A percentile compares a stretch with the other conserved stretches of the same genome.
These are phyloP conservation scores for Steinernema scapterisci DNA, from an alignment of 2,888 invertebrate genomes.

Conservation along the genomic window DNA sequence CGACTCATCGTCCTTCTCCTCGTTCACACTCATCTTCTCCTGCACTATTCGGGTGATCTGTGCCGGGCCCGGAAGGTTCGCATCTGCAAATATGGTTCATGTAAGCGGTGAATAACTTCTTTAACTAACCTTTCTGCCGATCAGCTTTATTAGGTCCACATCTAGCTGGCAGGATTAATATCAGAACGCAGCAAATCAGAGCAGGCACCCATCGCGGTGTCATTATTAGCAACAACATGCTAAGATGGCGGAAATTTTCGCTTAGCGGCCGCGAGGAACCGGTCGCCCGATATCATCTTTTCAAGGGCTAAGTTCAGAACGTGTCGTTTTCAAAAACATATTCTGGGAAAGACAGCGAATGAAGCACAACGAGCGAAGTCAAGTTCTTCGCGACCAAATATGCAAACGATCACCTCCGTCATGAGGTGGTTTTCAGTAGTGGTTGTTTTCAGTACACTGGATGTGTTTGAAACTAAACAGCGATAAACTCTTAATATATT, in stretches of 20 bases:
- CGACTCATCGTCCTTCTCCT: slow-evolving; percentile 11
- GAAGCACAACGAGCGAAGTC: no score
- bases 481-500: background rate
- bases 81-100: slow-evolving; percentile 2
- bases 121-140: background rate
- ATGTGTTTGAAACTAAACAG: background rate
- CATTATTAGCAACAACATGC: slow-evolving; percentile 19
- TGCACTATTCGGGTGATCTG: background rate
- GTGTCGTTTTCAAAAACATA: no score
- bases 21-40: background rate
- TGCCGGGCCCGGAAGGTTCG: background rate
- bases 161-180: background rate
- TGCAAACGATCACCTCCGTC: no score
- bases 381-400: no score
- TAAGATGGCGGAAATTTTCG: background rate
- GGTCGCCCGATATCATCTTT: background rate
- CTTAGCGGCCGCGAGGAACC: slow-evolving; percentile 5
- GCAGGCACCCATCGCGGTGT: background rate
- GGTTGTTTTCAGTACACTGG: background rate
- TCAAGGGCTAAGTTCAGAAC: no score
- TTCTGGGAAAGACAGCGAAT: no score
- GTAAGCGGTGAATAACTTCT: no score
- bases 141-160: background rate
- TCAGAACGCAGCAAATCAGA: background rate
- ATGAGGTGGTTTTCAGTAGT: no score